A percentile compares a stretch with the other conserved stretches of the same genome.
phyloP scores from a whole-genome alignment of 2,888 invertebrate species.

The Cosmia trapezina region DNA sequence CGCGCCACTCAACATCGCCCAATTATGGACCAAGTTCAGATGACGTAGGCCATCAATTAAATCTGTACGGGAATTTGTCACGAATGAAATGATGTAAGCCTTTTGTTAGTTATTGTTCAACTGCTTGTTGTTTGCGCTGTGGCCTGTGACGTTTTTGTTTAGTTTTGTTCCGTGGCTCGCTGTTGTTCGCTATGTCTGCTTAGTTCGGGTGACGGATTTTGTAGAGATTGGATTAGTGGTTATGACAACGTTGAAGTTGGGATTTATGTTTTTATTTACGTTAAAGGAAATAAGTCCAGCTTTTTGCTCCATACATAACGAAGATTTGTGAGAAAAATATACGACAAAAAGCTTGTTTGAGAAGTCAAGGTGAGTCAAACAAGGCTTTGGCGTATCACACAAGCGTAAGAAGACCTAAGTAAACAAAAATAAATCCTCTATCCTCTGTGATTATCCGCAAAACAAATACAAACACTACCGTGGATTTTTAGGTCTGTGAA shows the following conservation, averaged over 20 bases:
- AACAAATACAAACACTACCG: slow-evolving; percentile 35
- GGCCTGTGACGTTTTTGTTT: slow-evolving; percentile 54
- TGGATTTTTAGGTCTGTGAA: slow-evolving; percentile 43
- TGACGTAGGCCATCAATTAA: slow-evolving; percentile 82
- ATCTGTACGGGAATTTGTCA: slow-evolving; percentile 74
- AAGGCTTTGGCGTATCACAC: slow-evolving; percentile 25
- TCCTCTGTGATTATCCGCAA: slow-evolving; percentile 48
- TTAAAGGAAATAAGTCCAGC: slow-evolving; percentile 18
- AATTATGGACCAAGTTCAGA: slow-evolving; percentile 83
- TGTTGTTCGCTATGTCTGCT: slow-evolving; percentile 40
- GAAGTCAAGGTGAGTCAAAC: slow-evolving; percentile 20
- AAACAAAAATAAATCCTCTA: slow-evolving; percentile 42
- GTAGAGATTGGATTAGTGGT: slow-evolving; percentile 43
- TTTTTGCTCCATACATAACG: slow-evolving; percentile 6
- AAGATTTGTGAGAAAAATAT: slow-evolving; percentile 21
- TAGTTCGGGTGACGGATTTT: slow-evolving; percentile 43
- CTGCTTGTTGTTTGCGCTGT: slow-evolving; percentile 54
- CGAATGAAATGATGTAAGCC: slow-evolving; percentile 64
- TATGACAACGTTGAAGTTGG: slow-evolving; percentile 29
- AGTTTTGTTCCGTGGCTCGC: slow-evolving; percentile 42
- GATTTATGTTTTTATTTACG: slow-evolving; percentile 42
- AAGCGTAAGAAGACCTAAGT: slow-evolving; percentile 40
- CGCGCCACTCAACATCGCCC: slow-evolving; percentile 78
- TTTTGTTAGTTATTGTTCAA: slow-evolving; percentile 62
- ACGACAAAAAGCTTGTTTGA: slow-evolving; percentile 24